These are phyloP conservation scores for Copsychus sechellarum DNA, from an alignment of 2,113 vertebrate genomes.

Conservation along the genomic window DNA sequence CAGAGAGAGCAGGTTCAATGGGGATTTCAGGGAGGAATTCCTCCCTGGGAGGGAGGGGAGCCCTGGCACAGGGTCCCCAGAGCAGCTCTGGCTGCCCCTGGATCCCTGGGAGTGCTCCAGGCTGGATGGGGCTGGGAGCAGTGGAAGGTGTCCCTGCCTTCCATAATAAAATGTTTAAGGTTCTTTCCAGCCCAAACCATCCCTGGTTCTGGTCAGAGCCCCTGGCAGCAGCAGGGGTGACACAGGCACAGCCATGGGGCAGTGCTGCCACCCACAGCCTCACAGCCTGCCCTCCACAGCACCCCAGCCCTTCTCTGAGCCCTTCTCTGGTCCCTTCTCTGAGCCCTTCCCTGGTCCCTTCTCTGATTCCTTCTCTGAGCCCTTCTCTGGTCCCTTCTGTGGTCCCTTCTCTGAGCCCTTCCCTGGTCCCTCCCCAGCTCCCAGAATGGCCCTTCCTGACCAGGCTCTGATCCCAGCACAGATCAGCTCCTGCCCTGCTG, in stretches of 20 bases:
- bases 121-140: background rate
- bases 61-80: background rate
- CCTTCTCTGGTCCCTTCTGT: no score
- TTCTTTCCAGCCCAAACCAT: background rate
- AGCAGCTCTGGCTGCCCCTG: background rate
- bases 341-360: background rate
- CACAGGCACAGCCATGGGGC: background rate
- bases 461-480: background rate
- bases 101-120: background rate
- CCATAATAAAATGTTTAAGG: background rate
- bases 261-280: background rate
- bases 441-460: background rate
- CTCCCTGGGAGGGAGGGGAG: fast-evolving
- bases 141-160: background rate
- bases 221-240: background rate
- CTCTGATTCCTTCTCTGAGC: background rate
- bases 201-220: background rate
- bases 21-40: background rate
- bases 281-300: background rate
- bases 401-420: no score
- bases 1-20: no score
- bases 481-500: background rate
- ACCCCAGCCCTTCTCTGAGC: background rate
- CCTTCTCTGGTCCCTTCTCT: no score
- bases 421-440: background rate